These are phyloP conservation scores for Prosapia bicincta DNA, from an alignment of 2,888 invertebrate genomes.

Conservation along the genomic window DNA sequence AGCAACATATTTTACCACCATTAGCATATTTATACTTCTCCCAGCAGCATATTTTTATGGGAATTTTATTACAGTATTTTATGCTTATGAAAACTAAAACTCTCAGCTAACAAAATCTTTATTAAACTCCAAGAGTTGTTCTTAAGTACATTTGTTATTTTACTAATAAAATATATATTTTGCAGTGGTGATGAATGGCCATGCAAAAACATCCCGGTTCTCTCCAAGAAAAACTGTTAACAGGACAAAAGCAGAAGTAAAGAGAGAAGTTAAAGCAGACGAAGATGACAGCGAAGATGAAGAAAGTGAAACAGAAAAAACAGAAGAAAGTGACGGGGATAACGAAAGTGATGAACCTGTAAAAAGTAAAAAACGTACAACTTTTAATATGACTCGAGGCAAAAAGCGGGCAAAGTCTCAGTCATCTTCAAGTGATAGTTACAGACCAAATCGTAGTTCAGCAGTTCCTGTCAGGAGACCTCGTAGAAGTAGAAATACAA, in stretches of 20 bases:
- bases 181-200: background rate
- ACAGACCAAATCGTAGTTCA: background rate
- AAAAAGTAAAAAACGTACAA: conserved; percentile 6
- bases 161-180: background rate
- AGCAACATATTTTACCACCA: too few species aligned
- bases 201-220: background rate
- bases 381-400: background rate
- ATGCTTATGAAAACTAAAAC: too few species aligned
- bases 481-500: conserved; percentile 23
- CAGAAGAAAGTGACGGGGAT: conserved; percentile 37
- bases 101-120: too few species aligned
- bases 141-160: too few species aligned
- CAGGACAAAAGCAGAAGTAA: conserved; percentile 17
- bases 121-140: too few species aligned
- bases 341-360: conserved; percentile 31
- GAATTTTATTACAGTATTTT: too few species aligned
- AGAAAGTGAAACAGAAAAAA: conserved; percentile 33
- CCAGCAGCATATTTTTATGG: too few species aligned
- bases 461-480: conserved; percentile 9
- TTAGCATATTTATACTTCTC: too few species aligned
- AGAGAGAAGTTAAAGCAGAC: conserved; percentile 40
- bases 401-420: conserved; percentile 4
- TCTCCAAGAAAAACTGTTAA: background rate
- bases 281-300: conserved; percentile 40
- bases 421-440: background rate